phyloP scores from a whole-genome alignment of 2,888 invertebrate genomes.

The Pollenia amentaria region DNA sequence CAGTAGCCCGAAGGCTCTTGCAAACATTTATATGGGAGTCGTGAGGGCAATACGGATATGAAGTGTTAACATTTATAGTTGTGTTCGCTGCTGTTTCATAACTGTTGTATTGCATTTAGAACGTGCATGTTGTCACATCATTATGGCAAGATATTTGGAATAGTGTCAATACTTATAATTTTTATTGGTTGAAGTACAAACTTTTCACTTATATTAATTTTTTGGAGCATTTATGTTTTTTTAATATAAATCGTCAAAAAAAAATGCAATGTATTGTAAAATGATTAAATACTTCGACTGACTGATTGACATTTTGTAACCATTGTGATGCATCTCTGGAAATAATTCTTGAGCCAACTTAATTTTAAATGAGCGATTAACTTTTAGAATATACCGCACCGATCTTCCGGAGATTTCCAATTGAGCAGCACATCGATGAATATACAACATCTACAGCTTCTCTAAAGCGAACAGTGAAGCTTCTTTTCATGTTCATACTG shows the following conservation, averaged over 20 bases:
- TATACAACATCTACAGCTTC: too few relatives aligned
- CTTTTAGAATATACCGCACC: too few relatives aligned
- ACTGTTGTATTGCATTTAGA: not conserved
- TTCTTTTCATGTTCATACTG: too few relatives aligned
- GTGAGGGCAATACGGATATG: not conserved
- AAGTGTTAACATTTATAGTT: not conserved
- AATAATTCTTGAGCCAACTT: too few relatives aligned
- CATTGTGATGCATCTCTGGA: too few relatives aligned
- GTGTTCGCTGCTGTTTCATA: slow-evolving; percentile 1
- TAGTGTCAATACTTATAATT: slow-evolving; percentile 33
- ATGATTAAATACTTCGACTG: not conserved
- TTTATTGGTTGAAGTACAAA: not conserved
- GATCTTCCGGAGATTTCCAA: too few relatives aligned
- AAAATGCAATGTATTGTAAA: slow-evolving; percentile 1
- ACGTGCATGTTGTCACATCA: slow-evolving; percentile 40
- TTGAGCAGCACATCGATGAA: too few relatives aligned
- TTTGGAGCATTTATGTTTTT: not conserved
- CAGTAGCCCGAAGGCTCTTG: not conserved
- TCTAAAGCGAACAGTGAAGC: too few relatives aligned
- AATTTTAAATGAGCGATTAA: too few relatives aligned
- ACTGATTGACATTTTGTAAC: too few relatives aligned
- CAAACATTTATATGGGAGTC: slow-evolving; percentile 1
- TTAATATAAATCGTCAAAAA: not conserved
- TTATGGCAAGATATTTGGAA: slow-evolving; percentile 44
- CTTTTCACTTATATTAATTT: slow-evolving; percentile 12